These are phyloP conservation scores for Drosophila pegasa DNA, from an alignment of 2,888 invertebrate genomes.

Conservation along the genomic window DNA sequence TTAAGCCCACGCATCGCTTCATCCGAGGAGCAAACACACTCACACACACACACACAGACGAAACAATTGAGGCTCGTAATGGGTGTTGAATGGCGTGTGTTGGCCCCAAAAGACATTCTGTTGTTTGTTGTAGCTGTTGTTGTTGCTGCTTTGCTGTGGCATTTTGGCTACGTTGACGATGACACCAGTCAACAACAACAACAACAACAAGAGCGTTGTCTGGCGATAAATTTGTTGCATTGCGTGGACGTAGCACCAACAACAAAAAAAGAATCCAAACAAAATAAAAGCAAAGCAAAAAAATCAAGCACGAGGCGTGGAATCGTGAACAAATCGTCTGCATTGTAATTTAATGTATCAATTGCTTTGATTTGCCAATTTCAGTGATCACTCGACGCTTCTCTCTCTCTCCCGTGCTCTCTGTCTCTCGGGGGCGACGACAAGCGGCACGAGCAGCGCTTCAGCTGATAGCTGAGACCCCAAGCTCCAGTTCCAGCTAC, in stretches of 20 bases:
- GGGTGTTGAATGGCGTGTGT: slow-evolving; percentile 76
- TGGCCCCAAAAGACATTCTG: slow-evolving; percentile 58
- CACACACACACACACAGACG: slow-evolving; percentile 6
- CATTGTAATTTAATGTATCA: slow-evolving; percentile 81
- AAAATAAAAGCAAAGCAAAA: slow-evolving; percentile 18
- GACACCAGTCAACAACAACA: slow-evolving; percentile 68
- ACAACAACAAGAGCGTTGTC: slow-evolving; percentile 47
- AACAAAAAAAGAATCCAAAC: slow-evolving; percentile 10
- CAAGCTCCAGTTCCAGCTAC: slow-evolving; percentile 31
- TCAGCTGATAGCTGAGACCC: slow-evolving; percentile 53
- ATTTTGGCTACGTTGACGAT: slow-evolving; percentile 74
- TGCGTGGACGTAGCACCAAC: slow-evolving; percentile 79
- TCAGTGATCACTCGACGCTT: slow-evolving; percentile 64
- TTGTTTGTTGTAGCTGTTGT: slow-evolving; percentile 32
- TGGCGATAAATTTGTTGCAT: slow-evolving; percentile 79
- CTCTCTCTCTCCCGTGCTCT: slow-evolving; percentile 1
- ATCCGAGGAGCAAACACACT: slow-evolving; percentile 28
- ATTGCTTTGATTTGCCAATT: slow-evolving; percentile 80
- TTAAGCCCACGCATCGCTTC: slow-evolving; percentile 83
- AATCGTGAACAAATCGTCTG: slow-evolving; percentile 79
- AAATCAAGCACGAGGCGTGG: slow-evolving; percentile 65
- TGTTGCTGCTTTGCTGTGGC: slow-evolving; percentile 48
- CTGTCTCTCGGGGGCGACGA: slow-evolving; percentile 64
- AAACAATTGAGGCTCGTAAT: slow-evolving; percentile 68
- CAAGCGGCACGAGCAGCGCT: slow-evolving; percentile 72